Base-by-base conservation (phyloP, 1,140 invertebrate genomes). In the Diachasmimorpha longicaudata region DNA sequence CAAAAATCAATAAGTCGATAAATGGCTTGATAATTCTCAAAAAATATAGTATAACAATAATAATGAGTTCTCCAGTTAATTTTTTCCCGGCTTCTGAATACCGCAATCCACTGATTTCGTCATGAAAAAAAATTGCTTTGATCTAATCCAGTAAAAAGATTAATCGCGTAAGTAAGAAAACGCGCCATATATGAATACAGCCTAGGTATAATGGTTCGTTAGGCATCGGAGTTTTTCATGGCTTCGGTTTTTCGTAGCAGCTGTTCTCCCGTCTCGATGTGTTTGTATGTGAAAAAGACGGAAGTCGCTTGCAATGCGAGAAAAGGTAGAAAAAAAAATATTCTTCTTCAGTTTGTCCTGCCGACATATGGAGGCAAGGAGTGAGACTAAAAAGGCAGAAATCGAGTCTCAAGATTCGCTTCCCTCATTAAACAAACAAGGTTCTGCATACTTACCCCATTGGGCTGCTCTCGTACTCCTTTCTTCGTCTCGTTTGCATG, bases 381-480 rank as follows among this genome's bases (percentile, higher is more conserved):
- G n/a, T 77, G 78, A 79, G 79, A 81, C 78, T 80, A 84, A 84
- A 82, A 82, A 80, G 71, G 78, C 78, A 79, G 72, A 80, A 85
- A 83, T 84, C 23, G 58, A 63, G 58, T 80, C 82, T 85, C 77
- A 80, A 79, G 84, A 86, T 88, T 87, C 84, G 87, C 81, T 85
- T 85, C 81, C 83, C 87, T 88, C 86, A 83, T 87, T 87, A 87
- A 87, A 87, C 82, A 84, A 86, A 86, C 84, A 81, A 87, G 85
- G 84, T 86, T 55, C 85, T 86, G 85, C 86, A 86, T 73, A 68
- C 70, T 37, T 69, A 58, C 31, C 71, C 70, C 63, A 13, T 77
- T 6, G 48, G 36, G 1, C n/a, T 19, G 16, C 72, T 31, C 37
- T 66, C 66, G 16, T 10, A 42, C 39, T 42, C 16, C 31, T 68